phyloP scores from a whole-genome alignment of 1,140 invertebrate genomes.

The Drosophila orena region DNA sequence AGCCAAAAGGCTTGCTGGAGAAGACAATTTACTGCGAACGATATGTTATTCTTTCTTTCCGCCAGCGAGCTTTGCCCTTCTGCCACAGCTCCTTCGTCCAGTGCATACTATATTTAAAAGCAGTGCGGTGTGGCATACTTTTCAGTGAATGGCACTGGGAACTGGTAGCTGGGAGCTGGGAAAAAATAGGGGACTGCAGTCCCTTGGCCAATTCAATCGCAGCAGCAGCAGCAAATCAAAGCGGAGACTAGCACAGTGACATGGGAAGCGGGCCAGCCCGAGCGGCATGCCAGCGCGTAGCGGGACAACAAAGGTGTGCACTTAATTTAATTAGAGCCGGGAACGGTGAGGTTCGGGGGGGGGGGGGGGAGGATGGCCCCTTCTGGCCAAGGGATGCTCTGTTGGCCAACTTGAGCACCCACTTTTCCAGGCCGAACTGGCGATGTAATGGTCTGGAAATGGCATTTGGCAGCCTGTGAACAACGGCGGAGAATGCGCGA shows the following conservation, averaged over 20 bases:
- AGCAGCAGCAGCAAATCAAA: constrained; percentile 25
- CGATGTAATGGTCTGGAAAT: constrained; percentile 77
- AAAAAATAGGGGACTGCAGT: constrained; percentile 2
- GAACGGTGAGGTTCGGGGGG: too few species aligned
- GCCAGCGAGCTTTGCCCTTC: neutral
- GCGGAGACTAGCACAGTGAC: constrained; percentile 13
- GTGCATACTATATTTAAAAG: constrained; percentile 23
- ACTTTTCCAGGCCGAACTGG: constrained; percentile 14
- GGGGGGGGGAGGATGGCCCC: too few species aligned
- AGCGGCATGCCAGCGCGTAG: constrained; percentile 58
- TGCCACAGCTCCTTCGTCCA: constrained; percentile 5
- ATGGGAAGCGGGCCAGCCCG: constrained; percentile 3
- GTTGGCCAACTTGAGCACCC: constrained; percentile 1
- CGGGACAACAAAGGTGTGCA: constrained; percentile 71
- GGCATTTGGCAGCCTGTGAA: constrained; percentile 60
- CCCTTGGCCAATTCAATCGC: constrained; percentile 39
- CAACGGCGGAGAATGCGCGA: constrained; percentile 17
- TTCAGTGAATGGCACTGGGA: neutral
- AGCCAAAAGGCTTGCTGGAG: constrained; percentile 29
- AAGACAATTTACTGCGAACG: constrained; percentile 39
- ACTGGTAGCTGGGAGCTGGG: too few species aligned
- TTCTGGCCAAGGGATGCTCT: too few species aligned
- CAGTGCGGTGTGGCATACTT: constrained; percentile 27
- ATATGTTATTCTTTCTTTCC: constrained; percentile 34
- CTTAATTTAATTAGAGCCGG: constrained; percentile 77